Base-by-base conservation (phyloP, 2,888 invertebrate genomes). In the Drosophila mulleri region DNA sequence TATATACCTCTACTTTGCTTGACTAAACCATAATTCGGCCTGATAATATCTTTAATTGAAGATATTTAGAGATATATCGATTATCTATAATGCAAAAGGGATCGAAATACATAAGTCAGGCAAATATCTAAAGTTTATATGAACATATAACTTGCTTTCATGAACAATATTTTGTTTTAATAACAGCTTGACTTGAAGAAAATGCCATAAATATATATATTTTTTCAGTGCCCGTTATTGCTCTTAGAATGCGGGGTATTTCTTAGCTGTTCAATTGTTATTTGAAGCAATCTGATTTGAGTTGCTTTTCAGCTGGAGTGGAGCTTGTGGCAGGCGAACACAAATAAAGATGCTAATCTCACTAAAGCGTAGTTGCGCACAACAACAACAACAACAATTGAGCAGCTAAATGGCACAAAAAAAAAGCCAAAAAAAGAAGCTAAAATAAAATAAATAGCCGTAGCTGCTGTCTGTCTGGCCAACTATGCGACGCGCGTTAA, bases 291-390 rank as follows among this genome's bases (percentile, higher is more conserved):
- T 2, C 4, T 29, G 20, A 44, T 32, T 50, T 62, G 16, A 18
- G 37, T 45, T 39, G 37, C 42, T 48, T 37, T 60, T 18, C 29
- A 62, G 59, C 52, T 59, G 71, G 64, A 57, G 66, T 82, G 73
- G 72, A 75, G 75, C 64, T 82, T 87, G 86, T 63, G 89, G 89
- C 86, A 84, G 82, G 75, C 86, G 78, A 88, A 87, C 83, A 87
- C 86, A 87, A 87, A 87, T 87, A 87, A 87, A 87, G 86, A 87
- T 87, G 86, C 86, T 87, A 87, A 87, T 87, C 86, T 87, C 73
- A 72, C 70, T 72, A 84, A 72, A 86, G 82, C 86, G 59, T 74
- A 80, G 70, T 67, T 61, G 83, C 83, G 23, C 58, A 54, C 69
- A 72, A 57, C 72, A 73, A 42, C 67, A 69, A 44, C 71, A 69